phyloP scores from a whole-genome alignment of 2,113 vertebrate species.

The Bos taurus region DNA sequence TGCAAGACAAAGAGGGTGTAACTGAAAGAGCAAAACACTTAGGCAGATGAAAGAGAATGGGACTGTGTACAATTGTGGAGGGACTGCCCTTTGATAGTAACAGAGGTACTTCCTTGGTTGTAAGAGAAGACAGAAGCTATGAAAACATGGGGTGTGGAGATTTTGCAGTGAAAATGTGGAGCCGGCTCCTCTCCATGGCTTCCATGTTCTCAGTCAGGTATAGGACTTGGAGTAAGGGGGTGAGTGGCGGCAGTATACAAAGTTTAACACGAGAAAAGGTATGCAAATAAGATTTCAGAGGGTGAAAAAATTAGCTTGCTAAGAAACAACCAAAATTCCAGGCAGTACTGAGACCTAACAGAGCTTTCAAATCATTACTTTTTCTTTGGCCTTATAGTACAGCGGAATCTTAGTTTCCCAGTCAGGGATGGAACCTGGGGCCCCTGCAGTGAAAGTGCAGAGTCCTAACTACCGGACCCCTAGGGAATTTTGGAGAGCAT shows the following conservation, averaged over 20 bases:
- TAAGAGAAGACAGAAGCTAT: background rate
- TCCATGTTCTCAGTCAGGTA: background rate
- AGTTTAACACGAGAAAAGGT: background rate
- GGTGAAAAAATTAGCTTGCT: background rate
- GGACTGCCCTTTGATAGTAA: background rate
- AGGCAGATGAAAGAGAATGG: background rate
- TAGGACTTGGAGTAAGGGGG: background rate
- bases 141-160: background rate
- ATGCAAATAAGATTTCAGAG: background rate
- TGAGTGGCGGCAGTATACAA: background rate
- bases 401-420: background rate
- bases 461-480: background rate
- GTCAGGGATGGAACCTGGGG: background rate
- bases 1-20: background rate
- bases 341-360: background rate
- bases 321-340: slow-evolving; percentile 20
- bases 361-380: background rate
- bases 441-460: background rate
- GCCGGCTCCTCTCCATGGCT: background rate
- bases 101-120: background rate
- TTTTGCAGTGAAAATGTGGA: background rate
- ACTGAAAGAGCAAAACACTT: background rate
- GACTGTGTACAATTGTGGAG: background rate
- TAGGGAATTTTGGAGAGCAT: background rate
- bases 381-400: background rate